A percentile compares a stretch with the other conserved stretches of the same genome.
Evolutionary conservation across 2,888 invertebrate species (phyloP).

Genomic region (Lepidocyrtoides sp.): DNA sequence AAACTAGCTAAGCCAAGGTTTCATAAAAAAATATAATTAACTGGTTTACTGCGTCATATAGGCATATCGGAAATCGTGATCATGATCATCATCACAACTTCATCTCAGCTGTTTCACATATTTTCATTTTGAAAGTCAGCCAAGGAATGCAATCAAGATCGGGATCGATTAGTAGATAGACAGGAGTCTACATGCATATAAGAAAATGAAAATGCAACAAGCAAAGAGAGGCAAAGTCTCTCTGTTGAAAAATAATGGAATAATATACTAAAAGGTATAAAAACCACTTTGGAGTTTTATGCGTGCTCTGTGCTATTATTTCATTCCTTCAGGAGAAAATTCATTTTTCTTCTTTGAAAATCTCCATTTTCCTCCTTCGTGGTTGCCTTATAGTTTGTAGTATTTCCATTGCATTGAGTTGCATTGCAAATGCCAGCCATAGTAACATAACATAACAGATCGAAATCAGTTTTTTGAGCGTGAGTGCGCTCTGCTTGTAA

Average conservation of each 20-base stretch:
- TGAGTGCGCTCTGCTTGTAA: neutral
- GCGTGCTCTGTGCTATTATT: slow-evolving; percentile 24
- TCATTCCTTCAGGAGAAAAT: slow-evolving; percentile 30
- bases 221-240: no score
- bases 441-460: neutral
- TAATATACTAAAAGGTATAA: neutral
- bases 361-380: neutral
- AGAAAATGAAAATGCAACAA: neutral
- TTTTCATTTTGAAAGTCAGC: slow-evolving; percentile 59
- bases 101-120: slow-evolving; percentile 57
- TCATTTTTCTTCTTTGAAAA: slow-evolving; percentile 1
- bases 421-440: no score
- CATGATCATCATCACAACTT: neutral
- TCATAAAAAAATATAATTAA: neutral
- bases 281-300: neutral
- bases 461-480: neutral
- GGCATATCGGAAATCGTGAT: slow-evolving; percentile 22
- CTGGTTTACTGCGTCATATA: neutral
- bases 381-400: no score
- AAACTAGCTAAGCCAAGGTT: slow-evolving; percentile 2
- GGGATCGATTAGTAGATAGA: slow-evolving; percentile 53
- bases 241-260: neutral
- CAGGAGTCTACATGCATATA: no score
- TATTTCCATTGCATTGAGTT: no score
- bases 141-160: slow-evolving; percentile 73